These are phyloP conservation scores for Passer domesticus DNA, from an alignment of 2,113 vertebrate species.

Conservation along the genomic window DNA sequence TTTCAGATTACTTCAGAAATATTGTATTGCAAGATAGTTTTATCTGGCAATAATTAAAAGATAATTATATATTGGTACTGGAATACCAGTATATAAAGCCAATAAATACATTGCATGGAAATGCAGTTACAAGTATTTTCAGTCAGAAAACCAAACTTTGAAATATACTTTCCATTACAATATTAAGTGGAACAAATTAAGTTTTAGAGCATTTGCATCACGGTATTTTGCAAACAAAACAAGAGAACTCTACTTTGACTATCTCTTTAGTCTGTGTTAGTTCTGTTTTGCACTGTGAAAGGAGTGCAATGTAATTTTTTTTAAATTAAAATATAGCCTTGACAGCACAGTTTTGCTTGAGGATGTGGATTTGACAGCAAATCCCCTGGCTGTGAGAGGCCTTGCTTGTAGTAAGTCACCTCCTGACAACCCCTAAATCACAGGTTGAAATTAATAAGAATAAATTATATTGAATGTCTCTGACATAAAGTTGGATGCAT, in stretches of 20 bases:
- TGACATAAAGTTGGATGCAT: background rate
- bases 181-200: background rate
- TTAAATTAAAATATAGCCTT: background rate
- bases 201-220: background rate
- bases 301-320: background rate
- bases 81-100: too few relatives aligned
- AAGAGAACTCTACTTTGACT: background rate
- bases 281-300: background rate
- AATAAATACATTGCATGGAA: background rate
- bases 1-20: background rate
- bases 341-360: background rate
- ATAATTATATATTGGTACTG: background rate
- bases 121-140: background rate
- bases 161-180: background rate
- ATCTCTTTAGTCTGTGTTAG: background rate
- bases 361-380: slow-evolving; percentile 22
- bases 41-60: background rate
- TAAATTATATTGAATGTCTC: background rate
- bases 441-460: background rate
- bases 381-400: background rate
- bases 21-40: background rate
- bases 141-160: background rate
- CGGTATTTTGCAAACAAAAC: background rate
- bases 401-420: slow-evolving; percentile 11
- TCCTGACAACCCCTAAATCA: slow-evolving; percentile 24